Conservation (phyloP, 1,140 invertebrate genomes). For the Lucilia sericata region DNA sequence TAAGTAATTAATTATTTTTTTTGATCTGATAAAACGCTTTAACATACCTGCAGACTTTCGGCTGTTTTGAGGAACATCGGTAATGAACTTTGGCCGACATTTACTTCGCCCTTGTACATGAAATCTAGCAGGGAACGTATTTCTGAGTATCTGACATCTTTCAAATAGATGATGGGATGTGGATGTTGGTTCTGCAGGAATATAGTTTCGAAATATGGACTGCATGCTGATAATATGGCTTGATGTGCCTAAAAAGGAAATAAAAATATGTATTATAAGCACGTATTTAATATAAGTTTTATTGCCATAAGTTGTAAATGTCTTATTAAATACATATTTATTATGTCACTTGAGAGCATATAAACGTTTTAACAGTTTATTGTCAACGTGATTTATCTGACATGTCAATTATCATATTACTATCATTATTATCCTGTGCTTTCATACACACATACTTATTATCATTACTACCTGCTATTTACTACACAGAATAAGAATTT, state of each 20-base stretch:
- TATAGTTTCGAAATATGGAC: conserved; percentile 94
- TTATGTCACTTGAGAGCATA: background rate
- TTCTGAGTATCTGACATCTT: conserved; percentile 88
- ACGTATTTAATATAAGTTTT: background rate
- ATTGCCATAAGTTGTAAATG: too few species aligned
- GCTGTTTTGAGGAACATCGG: conserved; percentile 91
- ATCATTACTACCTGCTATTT: background rate
- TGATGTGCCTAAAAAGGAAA: conserved; percentile 80
- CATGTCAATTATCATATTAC: conserved; percentile 10
- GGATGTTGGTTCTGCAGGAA: conserved; percentile 91
- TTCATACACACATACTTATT: background rate
- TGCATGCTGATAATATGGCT: conserved; percentile 92
- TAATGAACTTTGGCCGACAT: conserved; percentile 87
- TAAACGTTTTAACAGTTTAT: background rate
- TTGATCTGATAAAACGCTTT: background rate
- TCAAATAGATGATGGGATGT: conserved; percentile 92
- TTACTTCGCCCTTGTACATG: conserved; percentile 93
- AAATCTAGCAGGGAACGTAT: conserved; percentile 89
- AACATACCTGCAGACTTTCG: conserved; percentile 85
- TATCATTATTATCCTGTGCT: background rate
- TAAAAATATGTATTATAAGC: background rate
- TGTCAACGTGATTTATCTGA: conserved; percentile 20
- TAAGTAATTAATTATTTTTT: too few species aligned
- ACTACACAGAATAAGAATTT: too few species aligned
- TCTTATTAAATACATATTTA: too few species aligned